A percentile compares a stretch with the other conserved stretches of the same genome.
Evolutionary conservation across 2,888 invertebrate species (phyloP).

Genomic region (Cephus pulcher): DNA sequence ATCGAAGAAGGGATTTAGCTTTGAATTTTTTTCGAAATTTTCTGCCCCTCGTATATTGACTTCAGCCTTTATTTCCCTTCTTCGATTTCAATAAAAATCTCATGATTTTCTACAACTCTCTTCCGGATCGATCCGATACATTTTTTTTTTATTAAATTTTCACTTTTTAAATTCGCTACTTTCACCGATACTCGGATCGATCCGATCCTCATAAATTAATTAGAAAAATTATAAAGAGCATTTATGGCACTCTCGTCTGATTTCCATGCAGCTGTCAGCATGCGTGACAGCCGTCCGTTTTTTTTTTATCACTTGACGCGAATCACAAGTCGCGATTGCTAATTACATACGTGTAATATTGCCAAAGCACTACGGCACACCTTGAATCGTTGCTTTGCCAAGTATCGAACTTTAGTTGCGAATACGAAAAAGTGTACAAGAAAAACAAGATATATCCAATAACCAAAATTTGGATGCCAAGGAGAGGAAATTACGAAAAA

Average conservation of each 20-base stretch:
- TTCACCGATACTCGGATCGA: neutral
- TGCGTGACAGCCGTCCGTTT: conserved; percentile 49
- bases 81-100: neutral
- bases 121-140: neutral
- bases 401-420: neutral
- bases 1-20: neutral
- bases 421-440: neutral
- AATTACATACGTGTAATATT: neutral
- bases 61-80: neutral
- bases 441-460: neutral
- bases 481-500: neutral
- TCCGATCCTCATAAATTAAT: conserved; percentile 1
- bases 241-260: conserved; percentile 37
- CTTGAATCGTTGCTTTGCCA: conserved; percentile 15
- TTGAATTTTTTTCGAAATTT: neutral
- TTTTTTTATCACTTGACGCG: neutral
- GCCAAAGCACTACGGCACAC: conserved; percentile 11
- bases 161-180: neutral
- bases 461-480: neutral
- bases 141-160: neutral
- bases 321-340: conserved; percentile 2
- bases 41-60: neutral
- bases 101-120: neutral
- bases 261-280: conserved; percentile 61
- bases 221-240: neutral